Evolutionary conservation across 2,888 invertebrate species (phyloP), one percentile per base, ranked within the genome.

Genomic region (Campopleginae sp.): DNA sequence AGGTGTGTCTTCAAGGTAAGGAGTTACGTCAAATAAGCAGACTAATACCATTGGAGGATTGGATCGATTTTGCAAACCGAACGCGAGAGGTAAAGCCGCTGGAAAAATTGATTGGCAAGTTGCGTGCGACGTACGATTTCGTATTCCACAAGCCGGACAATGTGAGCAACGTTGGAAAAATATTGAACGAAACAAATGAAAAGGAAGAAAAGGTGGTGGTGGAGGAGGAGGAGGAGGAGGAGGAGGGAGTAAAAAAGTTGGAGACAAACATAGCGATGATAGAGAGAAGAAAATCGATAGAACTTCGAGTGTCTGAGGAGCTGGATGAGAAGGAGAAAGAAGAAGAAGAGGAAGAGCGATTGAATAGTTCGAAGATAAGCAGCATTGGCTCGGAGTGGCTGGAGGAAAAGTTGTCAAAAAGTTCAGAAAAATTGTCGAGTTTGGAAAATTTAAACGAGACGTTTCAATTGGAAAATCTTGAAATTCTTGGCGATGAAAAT

Each of bases 121-220:
- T 92, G 79, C 90, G 90, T 46, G 89, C 92, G 23, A 91, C 91
- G 14, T 92, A 92, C 74, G 88, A 92, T 74, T 91, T 91, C 61
- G 91, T 92, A 10, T 91, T 92, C 74, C 91, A 87, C 65, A 90
- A 91, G 74, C 80, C 90, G 2, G 90, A 91, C 48, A 89, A 91
- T 65, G 88, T 89, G 1, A 91, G 88, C 71, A 90, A 91, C 80
- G 87, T 92, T 33, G 91, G 90, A 76, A 90, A 88, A 68, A 91
- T 91, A 72, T 46, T 89, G 2, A 65, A 88, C 12, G 80, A 85
- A 58, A 74, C 79, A 23, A 68, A 78, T 0, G 65, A 0, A 5
- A 61, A 66, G 44, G 38, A 77, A 27, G 38, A 5, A 5, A 33
- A 51, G 8, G 48, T 46, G 17, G 33, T n/a, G n/a, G 65, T 6